phyloP scores from a whole-genome alignment of 1,140 invertebrate species.

The Listronotus oregonensis region DNA sequence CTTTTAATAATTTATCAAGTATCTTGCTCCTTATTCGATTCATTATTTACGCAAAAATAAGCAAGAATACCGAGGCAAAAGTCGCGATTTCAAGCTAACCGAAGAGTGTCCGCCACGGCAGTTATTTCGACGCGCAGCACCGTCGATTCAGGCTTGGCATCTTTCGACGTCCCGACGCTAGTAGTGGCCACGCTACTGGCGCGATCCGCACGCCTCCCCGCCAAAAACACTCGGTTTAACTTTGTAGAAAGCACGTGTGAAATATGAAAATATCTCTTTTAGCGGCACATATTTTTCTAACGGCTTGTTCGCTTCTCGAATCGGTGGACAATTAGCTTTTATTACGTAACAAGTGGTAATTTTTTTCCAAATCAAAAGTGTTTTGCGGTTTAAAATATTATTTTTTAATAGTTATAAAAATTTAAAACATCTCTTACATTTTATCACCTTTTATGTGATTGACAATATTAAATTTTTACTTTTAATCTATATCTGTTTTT shows the following conservation, averaged over 20 bases:
- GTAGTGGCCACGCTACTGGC: slow-evolving; percentile 44
- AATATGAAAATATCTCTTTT: slow-evolving; percentile 7
- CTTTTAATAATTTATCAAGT: too few species aligned
- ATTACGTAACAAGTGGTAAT: too few species aligned
- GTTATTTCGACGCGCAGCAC: slow-evolving; percentile 32
- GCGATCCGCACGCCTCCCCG: slow-evolving; percentile 28
- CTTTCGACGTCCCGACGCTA: slow-evolving; percentile 36
- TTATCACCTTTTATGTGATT: too few species aligned
- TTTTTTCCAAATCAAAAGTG: too few species aligned
- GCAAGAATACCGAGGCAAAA: slow-evolving; percentile 24
- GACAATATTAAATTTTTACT: too few species aligned
- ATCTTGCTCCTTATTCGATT: slow-evolving; percentile 27
- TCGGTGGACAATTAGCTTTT: background rate
- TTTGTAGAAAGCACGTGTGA: slow-evolving; percentile 33
- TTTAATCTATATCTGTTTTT: too few species aligned
- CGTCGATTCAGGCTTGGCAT: slow-evolving; percentile 24
- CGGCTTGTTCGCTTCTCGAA: background rate
- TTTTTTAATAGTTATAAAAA: too few species aligned
- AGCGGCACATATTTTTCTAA: slow-evolving; percentile 1
- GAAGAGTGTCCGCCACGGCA: slow-evolving; percentile 16
- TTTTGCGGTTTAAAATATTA: too few species aligned
- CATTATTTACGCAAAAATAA: slow-evolving; percentile 22
- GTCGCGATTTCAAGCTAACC: slow-evolving; percentile 24
- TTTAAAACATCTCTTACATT: too few species aligned
- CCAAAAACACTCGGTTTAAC: slow-evolving; percentile 7